Percentiles rank a stretch among this genome's conserved stretches.
Evolutionary conservation across 2,888 invertebrate genomes (phyloP).

Genomic region (Trypoxylon attenuatum): DNA sequence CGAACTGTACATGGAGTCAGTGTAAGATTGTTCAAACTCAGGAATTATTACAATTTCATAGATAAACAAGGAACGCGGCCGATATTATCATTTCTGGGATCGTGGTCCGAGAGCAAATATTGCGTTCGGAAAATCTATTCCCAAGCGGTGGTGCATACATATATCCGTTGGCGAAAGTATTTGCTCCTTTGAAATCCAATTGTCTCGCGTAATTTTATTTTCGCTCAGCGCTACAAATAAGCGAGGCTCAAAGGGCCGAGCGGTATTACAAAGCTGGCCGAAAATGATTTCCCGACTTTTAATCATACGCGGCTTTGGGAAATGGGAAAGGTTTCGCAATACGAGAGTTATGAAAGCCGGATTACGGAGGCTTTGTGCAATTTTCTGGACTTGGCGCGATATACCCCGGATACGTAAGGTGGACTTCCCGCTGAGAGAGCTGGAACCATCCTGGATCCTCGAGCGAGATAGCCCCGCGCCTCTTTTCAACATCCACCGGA

Average conservation of each 20-base stretch:
- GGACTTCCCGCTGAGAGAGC: constrained; percentile 47
- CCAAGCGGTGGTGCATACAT: neutral
- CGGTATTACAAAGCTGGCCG: neutral
- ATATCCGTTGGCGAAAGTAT: neutral
- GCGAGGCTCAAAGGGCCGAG: neutral
- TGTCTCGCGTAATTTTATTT: neutral
- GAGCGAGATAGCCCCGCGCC: constrained; percentile 59
- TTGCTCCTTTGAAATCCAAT: neutral
- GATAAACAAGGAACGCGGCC: constrained; percentile 15
- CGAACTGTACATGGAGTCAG: neutral
- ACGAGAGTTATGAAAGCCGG: too few relatives aligned
- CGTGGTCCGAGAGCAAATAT: constrained; percentile 1
- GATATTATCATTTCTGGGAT: constrained; percentile 7
- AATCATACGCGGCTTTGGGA: neutral
- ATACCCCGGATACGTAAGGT: constrained; percentile 25
- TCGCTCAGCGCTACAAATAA: neutral
- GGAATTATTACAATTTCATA: constrained; percentile 19
- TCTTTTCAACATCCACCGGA: constrained; percentile 60
- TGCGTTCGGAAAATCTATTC: neutral
- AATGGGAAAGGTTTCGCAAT: neutral
- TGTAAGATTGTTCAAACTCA: neutral
- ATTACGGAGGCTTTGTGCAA: constrained; percentile 27
- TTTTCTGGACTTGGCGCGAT: constrained; percentile 41
- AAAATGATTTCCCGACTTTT: neutral
- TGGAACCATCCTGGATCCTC: constrained; percentile 49